phyloP scores from a whole-genome alignment of 1,140 invertebrate species.

The Medauroidea extradentata region DNA sequence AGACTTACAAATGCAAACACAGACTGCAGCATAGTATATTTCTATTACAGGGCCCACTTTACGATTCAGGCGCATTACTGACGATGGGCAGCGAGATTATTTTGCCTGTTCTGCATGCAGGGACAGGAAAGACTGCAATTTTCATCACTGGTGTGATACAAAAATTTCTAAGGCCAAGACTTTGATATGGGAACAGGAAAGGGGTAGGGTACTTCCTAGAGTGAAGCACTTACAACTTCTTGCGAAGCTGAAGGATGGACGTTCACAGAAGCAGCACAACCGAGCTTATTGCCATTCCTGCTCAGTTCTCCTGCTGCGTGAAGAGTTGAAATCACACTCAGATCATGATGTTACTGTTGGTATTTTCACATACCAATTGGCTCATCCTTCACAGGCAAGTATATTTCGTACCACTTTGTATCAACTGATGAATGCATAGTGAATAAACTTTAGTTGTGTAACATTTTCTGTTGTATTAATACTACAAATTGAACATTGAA shows the following conservation, averaged over 20 bases:
- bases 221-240: constrained; percentile 51
- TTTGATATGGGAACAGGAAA: constrained; percentile 47
- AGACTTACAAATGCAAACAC: no score
- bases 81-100: constrained; percentile 49
- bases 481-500: no score
- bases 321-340: constrained; percentile 44
- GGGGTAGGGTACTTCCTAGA: constrained; percentile 43
- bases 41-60: constrained; percentile 62
- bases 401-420: no score
- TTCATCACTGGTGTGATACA: constrained; percentile 57
- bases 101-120: constrained; percentile 77
- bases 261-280: constrained; percentile 17
- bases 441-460: no score
- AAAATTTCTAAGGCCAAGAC: constrained; percentile 43
- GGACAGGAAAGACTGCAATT: constrained; percentile 66
- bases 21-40: no score
- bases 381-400: constrained; percentile 48
- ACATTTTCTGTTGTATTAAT: no score
- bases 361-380: constrained; percentile 48
- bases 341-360: constrained; percentile 44
- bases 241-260: constrained; percentile 44
- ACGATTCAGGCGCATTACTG: constrained; percentile 53
- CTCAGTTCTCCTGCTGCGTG: constrained; percentile 48
- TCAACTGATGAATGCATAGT: no score
- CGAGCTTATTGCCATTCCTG: constrained; percentile 59